A percentile compares a stretch with the other conserved stretches of the same genome.
phyloP scores from a whole-genome alignment of 2,888 invertebrate species.

The Drosophila ochracea region DNA sequence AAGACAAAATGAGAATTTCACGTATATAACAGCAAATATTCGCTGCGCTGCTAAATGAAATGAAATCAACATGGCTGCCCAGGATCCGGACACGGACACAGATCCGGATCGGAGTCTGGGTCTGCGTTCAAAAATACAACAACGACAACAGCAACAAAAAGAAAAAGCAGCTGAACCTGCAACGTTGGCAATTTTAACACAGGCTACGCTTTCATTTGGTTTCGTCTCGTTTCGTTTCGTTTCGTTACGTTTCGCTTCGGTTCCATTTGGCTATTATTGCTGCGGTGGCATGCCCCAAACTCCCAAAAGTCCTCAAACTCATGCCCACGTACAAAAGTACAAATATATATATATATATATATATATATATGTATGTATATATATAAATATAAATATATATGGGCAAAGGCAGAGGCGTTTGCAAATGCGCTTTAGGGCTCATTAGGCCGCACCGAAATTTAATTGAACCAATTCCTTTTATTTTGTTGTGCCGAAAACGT shows the following conservation, averaged over 20 bases:
- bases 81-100: constrained; percentile 26
- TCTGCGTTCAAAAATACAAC: constrained; percentile 7
- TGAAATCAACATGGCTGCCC: constrained; percentile 82
- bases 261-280: constrained; percentile 35
- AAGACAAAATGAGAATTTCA: constrained; percentile 44
- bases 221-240: constrained; percentile 40
- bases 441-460: constrained; percentile 64
- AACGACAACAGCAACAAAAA: constrained; percentile 4
- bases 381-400: neutral
- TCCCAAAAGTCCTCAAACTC: neutral
- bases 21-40: constrained; percentile 28
- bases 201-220: constrained; percentile 56
- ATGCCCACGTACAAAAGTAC: neutral
- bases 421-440: constrained; percentile 51
- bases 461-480: constrained; percentile 62
- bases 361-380: neutral
- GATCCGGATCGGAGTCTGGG: constrained; percentile 11
- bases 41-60: constrained; percentile 67
- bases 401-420: constrained; percentile 9
- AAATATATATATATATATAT: neutral
- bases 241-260: constrained; percentile 36
- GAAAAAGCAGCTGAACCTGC: constrained; percentile 46
- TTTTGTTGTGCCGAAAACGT: constrained; percentile 15
- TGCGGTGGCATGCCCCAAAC: constrained; percentile 17
- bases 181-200: constrained; percentile 76